Evolutionary conservation across 2,888 invertebrate species (phyloP), one percentile per base, ranked within the genome.

Genomic region (Ormyrus rosae): DNA sequence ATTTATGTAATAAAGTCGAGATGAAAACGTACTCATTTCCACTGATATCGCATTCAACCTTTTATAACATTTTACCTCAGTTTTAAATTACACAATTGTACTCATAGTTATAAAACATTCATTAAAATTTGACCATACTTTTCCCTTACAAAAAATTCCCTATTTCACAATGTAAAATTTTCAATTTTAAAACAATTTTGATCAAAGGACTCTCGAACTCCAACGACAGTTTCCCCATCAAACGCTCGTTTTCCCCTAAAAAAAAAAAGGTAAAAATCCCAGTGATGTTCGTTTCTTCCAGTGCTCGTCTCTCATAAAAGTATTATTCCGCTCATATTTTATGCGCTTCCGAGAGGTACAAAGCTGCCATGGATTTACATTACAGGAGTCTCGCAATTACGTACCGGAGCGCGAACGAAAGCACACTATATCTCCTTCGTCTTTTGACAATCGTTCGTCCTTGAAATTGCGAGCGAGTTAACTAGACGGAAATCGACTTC

Each of bases 391-490:
- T 48, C 10, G 50, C 65, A 72, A 72, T 64, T 71, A 71, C 34
- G 34, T 34, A 60, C 53, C 19, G 45, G 48, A 9, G 64, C 13
- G 45, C 53, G 55, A 77, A 68, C n/a, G 34, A 53, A 60, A 60
- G 69, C 34, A n/a, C 60, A 45, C 19, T 11, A 10, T 46, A 46
- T 58, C 61, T 56, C 46, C 56, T 48, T 48, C 46, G 9, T 13
- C 79, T 79, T 79, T 79, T 79, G 79, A 69, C 69, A 68, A 58
- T 58, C 46, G n/a, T 65, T 79, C 75, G 82, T 55, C 81, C 79
- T 71, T 84, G 79, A 83, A 83, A 84, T 83, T 79, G 77, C 77
- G 46, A 78, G 61, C 34, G 34, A 75, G 73, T 80, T 82, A 82
- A 73, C 72, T 69, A 80, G 76, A 83, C 80, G 77, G 77, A 78